These are phyloP conservation scores for Corythaixoides concolor DNA, from an alignment of 2,113 vertebrate genomes.

Conservation along the genomic window DNA sequence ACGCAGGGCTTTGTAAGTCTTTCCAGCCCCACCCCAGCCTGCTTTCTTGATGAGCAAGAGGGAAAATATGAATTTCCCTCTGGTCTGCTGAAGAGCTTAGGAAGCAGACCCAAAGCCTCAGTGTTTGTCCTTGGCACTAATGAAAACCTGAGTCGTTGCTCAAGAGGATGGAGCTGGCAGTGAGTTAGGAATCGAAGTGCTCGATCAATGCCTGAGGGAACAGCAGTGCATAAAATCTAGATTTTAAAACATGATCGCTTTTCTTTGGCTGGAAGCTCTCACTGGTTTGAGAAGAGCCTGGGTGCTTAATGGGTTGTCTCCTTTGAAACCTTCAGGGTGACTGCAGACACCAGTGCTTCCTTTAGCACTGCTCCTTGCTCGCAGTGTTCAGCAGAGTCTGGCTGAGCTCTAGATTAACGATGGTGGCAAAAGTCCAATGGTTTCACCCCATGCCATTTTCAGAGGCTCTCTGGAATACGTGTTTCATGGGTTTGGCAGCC, in stretches of 20 bases:
- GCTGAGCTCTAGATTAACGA: neutral
- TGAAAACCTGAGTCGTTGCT: neutral
- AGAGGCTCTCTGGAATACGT: neutral
- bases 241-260: neutral
- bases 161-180: neutral
- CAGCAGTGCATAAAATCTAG: neutral
- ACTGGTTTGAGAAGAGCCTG: neutral
- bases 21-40: slow-evolving; percentile 15
- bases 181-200: neutral
- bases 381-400: neutral
- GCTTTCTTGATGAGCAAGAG: neutral
- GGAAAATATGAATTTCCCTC: neutral
- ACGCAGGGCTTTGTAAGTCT: neutral
- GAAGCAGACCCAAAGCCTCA: neutral
- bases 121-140: neutral
- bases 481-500: neutral
- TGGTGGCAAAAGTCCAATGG: neutral
- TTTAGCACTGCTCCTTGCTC: neutral
- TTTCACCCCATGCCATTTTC: neutral
- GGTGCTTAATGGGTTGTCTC: neutral
- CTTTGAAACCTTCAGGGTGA: neutral
- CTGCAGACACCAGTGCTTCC: neutral
- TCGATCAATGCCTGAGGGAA: neutral
- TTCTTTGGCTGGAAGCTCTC: neutral
- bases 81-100: neutral